Percentiles rank a stretch among this genome's conserved stretches.
These are phyloP conservation scores for Catocala fraxini DNA, from an alignment of 2,888 invertebrate species.

Conservation along the genomic window DNA sequence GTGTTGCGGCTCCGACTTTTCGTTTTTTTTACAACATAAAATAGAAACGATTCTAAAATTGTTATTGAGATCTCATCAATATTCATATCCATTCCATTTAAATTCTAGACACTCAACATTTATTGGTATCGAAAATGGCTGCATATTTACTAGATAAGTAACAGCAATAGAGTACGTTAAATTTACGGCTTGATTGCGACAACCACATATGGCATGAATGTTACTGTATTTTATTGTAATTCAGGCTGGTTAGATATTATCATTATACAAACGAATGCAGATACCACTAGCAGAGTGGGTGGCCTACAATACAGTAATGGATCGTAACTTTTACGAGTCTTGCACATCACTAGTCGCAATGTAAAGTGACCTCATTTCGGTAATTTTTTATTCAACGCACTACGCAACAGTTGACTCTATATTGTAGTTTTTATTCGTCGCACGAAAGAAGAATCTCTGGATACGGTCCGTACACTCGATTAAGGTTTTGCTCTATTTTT, in stretches of 20 bases:
- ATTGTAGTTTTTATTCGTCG: slow-evolving; percentile 46
- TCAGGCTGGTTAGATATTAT: slow-evolving; percentile 59
- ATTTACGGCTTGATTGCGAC: slow-evolving; percentile 48
- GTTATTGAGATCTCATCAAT: slow-evolving; percentile 28
- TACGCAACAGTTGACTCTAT: slow-evolving; percentile 45
- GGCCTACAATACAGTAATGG: slow-evolving; percentile 50
- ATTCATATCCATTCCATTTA: slow-evolving; percentile 35
- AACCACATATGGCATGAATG: slow-evolving; percentile 38
- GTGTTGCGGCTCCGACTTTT: too few relatives aligned
- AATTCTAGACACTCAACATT: slow-evolving; percentile 34
- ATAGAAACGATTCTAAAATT: slow-evolving; percentile 14
- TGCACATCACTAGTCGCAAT: slow-evolving; percentile 53
- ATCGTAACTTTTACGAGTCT: slow-evolving; percentile 44
- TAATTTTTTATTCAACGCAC: slow-evolving; percentile 60
- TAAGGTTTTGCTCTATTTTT: slow-evolving; percentile 56
- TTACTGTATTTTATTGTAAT: slow-evolving; percentile 55
- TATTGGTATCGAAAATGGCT: slow-evolving; percentile 44
- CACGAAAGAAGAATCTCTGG: slow-evolving; percentile 50
- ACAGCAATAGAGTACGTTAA: slow-evolving; percentile 35
- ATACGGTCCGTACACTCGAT: slow-evolving; percentile 55
- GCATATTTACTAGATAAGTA: slow-evolving; percentile 43
- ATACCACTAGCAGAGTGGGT: slow-evolving; percentile 44
- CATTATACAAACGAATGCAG: slow-evolving; percentile 48
- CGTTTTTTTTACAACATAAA: slow-evolving; percentile 8
- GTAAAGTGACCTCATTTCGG: slow-evolving; percentile 62